These are phyloP conservation scores for Conistra vaccinii DNA, from an alignment of 2,888 invertebrate species.

Conservation along the genomic window DNA sequence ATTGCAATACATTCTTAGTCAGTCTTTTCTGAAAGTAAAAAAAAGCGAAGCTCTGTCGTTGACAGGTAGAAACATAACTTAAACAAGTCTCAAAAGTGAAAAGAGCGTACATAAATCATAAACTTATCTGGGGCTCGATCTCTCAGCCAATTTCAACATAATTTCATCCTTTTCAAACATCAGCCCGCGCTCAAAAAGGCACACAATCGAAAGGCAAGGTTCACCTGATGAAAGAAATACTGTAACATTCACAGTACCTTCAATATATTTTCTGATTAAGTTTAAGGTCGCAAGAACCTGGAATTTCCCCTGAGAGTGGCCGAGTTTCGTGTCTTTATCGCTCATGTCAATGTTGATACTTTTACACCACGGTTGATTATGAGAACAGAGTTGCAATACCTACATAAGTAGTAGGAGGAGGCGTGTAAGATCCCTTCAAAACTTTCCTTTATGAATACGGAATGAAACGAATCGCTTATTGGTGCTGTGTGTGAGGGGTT, in stretches of 20 bases:
- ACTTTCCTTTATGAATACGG: constrained; percentile 61
- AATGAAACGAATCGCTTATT: constrained; percentile 52
- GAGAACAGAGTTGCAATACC: constrained; percentile 49
- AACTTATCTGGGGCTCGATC: constrained; percentile 41
- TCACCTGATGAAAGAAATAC: constrained; percentile 69
- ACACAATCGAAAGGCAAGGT: constrained; percentile 56
- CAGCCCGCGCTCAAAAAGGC: constrained; percentile 34
- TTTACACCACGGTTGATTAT: constrained; percentile 69
- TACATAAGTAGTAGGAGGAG: constrained; percentile 7
- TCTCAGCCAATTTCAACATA: constrained; percentile 41
- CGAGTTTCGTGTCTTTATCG: constrained; percentile 75
- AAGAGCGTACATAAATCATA: constrained; percentile 43
- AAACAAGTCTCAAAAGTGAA: constrained; percentile 31
- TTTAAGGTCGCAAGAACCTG: constrained; percentile 72
- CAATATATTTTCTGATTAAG: constrained; percentile 75
- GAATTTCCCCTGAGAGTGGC: constrained; percentile 79
- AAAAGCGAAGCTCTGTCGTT: constrained; percentile 20
- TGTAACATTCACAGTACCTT: constrained; percentile 49
- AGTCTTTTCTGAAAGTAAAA: constrained; percentile 1
- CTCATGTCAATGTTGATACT: constrained; percentile 75
- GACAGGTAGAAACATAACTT: constrained; percentile 8
- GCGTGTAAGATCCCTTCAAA: constrained; percentile 43
- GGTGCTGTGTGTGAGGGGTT: constrained; percentile 19
- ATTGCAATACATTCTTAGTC: constrained; percentile 7
- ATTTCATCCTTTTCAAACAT: constrained; percentile 60